Conservation (phyloP, 2,888 invertebrate genomes). For the Metalampra italica region DNA sequence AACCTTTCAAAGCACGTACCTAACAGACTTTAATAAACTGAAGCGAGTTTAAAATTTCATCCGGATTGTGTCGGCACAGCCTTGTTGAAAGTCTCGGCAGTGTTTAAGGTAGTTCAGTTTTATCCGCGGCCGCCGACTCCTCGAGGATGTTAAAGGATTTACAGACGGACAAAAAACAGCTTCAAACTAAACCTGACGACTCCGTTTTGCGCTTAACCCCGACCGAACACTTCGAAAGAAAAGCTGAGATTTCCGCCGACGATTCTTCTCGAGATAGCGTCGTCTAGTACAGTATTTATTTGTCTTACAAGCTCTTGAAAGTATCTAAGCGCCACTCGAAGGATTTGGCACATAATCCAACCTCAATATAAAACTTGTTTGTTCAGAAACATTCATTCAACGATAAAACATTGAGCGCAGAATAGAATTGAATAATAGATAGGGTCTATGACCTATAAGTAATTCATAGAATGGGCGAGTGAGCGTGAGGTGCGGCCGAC, state of each 20-base stretch:
- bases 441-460: constrained; percentile 75
- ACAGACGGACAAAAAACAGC: constrained; percentile 44
- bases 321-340: constrained; percentile 16
- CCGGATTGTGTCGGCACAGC: constrained; percentile 42
- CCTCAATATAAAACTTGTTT: constrained; percentile 7
- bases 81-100: constrained; percentile 35
- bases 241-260: constrained; percentile 39
- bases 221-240: constrained; percentile 26
- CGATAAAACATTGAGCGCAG: constrained; percentile 39
- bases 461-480: constrained; percentile 75
- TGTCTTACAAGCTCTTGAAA: constrained; percentile 38
- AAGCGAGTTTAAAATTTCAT: constrained; percentile 55
- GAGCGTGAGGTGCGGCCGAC: constrained; percentile 68
- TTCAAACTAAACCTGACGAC: constrained; percentile 31
- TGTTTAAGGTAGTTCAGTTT: constrained; percentile 51
- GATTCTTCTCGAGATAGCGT: constrained; percentile 33
- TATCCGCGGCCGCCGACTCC: constrained; percentile 40
- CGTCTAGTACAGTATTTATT: constrained; percentile 41
- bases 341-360: constrained; percentile 18
- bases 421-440: constrained; percentile 61
- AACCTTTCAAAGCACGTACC: constrained; percentile 7
- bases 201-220: constrained; percentile 28
- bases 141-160: constrained; percentile 58
- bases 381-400: constrained; percentile 24
- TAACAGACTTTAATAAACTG: constrained; percentile 21